These are phyloP conservation scores for Emys orbicularis DNA, from an alignment of 2,797 vertebrate genomes.

Conservation along the genomic window DNA sequence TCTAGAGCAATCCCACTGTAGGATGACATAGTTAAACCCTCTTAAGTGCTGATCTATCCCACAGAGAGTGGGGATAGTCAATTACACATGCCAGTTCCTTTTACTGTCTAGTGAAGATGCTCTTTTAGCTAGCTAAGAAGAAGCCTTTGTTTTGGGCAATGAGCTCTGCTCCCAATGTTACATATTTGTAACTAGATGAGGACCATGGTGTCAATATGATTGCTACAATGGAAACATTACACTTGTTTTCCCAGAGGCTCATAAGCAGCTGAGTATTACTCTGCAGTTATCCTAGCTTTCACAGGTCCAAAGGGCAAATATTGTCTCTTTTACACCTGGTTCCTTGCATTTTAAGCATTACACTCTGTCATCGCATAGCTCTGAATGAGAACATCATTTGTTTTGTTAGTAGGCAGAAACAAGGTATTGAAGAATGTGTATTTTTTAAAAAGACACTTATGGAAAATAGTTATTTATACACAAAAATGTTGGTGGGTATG, in stretches of 20 bases:
- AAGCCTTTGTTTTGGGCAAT: not conserved
- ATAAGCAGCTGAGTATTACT: not conserved
- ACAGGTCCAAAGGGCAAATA: conserved; percentile 47
- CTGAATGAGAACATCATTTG: not conserved
- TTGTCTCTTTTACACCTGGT: not conserved
- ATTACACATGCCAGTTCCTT: not conserved
- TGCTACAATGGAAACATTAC: not conserved
- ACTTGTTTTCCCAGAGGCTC: too few species aligned
- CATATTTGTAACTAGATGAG: not conserved
- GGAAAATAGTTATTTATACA: too few species aligned
- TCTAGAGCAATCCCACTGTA: not conserved
- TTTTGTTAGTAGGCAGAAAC: conserved; percentile 29
- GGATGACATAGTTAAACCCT: not conserved
- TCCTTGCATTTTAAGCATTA: conserved; percentile 1
- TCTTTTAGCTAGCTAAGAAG: not conserved
- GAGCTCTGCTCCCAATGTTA: not conserved
- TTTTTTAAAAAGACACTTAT: not conserved
- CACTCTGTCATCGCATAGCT: not conserved
- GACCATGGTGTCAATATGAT: not conserved
- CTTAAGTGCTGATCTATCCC: not conserved
- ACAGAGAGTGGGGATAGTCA: not conserved
- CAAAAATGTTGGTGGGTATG: not conserved
- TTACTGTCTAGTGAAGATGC: not conserved
- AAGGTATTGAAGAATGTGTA: not conserved
- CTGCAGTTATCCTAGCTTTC: conserved; percentile 45